phyloP scores from a whole-genome alignment of 2,888 invertebrate species.

The Eustalomyia histrio region DNA sequence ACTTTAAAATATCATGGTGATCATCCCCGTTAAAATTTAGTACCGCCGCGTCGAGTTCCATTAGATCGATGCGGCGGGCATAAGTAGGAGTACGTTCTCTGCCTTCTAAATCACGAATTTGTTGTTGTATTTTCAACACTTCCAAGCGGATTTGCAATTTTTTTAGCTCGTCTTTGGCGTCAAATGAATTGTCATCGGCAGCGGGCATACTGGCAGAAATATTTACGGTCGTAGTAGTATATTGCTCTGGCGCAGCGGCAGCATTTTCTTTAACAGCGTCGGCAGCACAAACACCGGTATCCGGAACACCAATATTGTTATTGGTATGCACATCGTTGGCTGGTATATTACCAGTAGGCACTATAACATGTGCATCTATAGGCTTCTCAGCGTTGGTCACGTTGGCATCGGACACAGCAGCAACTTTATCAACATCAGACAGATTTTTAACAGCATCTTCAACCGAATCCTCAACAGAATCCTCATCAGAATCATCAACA shows the following conservation, averaged over 20 bases:
- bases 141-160: background rate
- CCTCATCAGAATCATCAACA: too few species aligned
- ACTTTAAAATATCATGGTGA: slow-evolving; percentile 25
- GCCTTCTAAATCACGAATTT: slow-evolving; percentile 3
- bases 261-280: too few species aligned
- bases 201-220: background rate
- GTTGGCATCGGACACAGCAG: too few species aligned
- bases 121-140: slow-evolving; percentile 2
- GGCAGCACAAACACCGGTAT: too few species aligned
- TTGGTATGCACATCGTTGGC: background rate
- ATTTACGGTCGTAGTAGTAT: background rate
- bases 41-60: slow-evolving; percentile 17
- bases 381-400: too few species aligned
- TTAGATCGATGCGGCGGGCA: background rate
- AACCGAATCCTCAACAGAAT: too few species aligned
- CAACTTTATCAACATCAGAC: too few species aligned
- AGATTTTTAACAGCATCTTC: too few species aligned
- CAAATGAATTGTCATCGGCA: background rate
- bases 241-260: too few species aligned
- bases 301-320: background rate
- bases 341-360: too few species aligned
- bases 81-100: background rate
- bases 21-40: slow-evolving; percentile 36
- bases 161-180: slow-evolving; percentile 3
- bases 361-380: too few species aligned